phyloP scores from a whole-genome alignment of 2,797 vertebrate genomes.

The Brotula barbata region DNA sequence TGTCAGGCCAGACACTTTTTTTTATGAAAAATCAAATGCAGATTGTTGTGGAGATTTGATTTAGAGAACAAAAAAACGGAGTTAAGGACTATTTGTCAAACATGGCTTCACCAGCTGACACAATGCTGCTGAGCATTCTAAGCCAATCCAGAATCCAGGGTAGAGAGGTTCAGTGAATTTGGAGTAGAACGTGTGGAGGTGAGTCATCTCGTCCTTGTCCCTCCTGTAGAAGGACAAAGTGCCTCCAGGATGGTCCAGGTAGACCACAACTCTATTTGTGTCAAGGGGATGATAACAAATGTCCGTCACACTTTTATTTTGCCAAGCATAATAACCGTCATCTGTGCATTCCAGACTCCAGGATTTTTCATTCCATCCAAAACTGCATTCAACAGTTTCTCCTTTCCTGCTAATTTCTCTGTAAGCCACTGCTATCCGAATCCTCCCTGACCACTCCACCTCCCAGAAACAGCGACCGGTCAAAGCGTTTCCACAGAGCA shows the following conservation, averaged over 20 bases:
- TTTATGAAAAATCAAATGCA: too few species aligned
- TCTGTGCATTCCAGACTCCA: constrained; percentile 3
- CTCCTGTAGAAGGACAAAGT: constrained; percentile 11
- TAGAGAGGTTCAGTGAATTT: constrained; percentile 16
- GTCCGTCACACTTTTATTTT: neutral
- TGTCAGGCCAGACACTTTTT: too few species aligned
- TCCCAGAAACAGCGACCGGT: constrained; percentile 18
- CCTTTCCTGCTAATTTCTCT: constrained; percentile 15
- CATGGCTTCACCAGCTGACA: too few species aligned
- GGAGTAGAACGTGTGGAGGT: constrained; percentile 21
- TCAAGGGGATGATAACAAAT: neutral
- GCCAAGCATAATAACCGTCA: neutral
- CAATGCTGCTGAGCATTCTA: neutral
- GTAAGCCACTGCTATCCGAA: neutral
- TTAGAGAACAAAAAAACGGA: too few species aligned
- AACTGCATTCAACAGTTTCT: neutral
- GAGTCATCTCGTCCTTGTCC: neutral
- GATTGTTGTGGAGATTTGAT: too few species aligned
- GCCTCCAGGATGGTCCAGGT: constrained; percentile 22
- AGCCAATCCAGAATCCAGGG: constrained; percentile 2
- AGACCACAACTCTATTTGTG: constrained; percentile 15
- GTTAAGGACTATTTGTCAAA: too few species aligned
- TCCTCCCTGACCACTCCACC: neutral
- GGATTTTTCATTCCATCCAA: constrained; percentile 9
- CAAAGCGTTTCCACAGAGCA: constrained; percentile 8